Evolutionary conservation across 53 echinoderm and acorn worm species (phyloP), one percentile per base, ranked within the genome.

Genomic region (Paracentrotus lividus): DNA sequence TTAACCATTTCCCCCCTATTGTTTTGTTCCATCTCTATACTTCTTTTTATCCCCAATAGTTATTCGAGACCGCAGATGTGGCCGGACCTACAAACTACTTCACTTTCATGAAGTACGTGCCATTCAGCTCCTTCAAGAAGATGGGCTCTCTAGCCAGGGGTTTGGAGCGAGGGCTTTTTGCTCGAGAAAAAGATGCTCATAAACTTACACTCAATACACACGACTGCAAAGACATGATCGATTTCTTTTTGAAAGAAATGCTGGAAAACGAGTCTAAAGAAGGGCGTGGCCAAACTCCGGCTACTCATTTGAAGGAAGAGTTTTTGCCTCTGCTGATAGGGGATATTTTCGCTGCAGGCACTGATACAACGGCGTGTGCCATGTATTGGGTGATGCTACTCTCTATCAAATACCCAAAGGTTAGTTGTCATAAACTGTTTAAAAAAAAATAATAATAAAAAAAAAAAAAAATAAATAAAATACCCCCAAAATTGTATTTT

Each of bases 81-180:
- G 90, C 90, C 13, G 90, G 93, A n/a, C 60, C 92, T 16, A 67
- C 87, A 20, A 96, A 96, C 92, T 96, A 91, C 68, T 77, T 96
- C 47, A 90, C 84, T 29, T 85, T 87, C 64, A 26, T 94, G 69
- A 92, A 92, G 64, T 88, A 96, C 88, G 31, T 96, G 5, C 96
- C 96, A 0, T 86, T 92, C 58, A 94, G 96, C 49, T 49, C 67
- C 26, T 93, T 69, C 92, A 32, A 78, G 52, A 67, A 88, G 5
- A 49, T 94, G 20, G 38, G 24, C 8, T 49, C 34, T 0, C 51
- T 91, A 54, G 84, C 65, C 24, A 61, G 84, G 52, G 49, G 66
- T 58, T 53, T 90, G 4, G 42, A 65, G 23, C 64, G 65, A 20
- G 90, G 90, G 0, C 49, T 90, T 12, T 90, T 90, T 47, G 45